These are phyloP conservation scores for Trogon melanurus DNA, from an alignment of 2,113 vertebrate species.

Conservation along the genomic window DNA sequence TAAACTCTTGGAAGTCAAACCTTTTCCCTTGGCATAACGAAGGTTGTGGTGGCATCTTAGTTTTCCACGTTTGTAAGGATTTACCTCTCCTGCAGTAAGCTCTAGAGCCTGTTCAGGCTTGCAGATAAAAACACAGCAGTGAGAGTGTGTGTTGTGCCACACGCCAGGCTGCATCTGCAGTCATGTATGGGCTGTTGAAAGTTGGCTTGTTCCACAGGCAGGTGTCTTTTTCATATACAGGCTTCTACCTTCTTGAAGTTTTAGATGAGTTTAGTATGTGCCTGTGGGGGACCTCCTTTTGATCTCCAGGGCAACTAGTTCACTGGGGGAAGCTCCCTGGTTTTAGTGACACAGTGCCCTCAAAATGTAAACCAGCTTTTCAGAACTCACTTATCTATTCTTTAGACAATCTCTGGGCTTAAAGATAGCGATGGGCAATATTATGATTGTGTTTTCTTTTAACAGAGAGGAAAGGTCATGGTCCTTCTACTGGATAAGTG, in stretches of 20 bases:
- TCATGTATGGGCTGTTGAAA: neutral
- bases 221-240: neutral
- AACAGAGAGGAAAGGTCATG: neutral
- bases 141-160: neutral
- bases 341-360: neutral
- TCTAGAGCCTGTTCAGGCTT: neutral
- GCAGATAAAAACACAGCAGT: neutral
- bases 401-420: neutral
- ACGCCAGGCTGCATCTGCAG: neutral
- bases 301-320: neutral
- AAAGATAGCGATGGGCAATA: neutral
- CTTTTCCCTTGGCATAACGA: neutral
- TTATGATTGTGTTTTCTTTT: neutral
- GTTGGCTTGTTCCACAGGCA: neutral
- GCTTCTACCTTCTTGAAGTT: neutral
- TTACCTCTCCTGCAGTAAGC: neutral
- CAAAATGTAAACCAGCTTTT: neutral
- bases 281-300: neutral
- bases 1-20: neutral
- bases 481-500: neutral
- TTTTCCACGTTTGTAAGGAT: neutral
- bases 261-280: neutral
- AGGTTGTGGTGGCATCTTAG: neutral
- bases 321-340: neutral
- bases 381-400: neutral